phyloP scores from a whole-genome alignment of 2,113 vertebrate species.

The Fulica atra region DNA sequence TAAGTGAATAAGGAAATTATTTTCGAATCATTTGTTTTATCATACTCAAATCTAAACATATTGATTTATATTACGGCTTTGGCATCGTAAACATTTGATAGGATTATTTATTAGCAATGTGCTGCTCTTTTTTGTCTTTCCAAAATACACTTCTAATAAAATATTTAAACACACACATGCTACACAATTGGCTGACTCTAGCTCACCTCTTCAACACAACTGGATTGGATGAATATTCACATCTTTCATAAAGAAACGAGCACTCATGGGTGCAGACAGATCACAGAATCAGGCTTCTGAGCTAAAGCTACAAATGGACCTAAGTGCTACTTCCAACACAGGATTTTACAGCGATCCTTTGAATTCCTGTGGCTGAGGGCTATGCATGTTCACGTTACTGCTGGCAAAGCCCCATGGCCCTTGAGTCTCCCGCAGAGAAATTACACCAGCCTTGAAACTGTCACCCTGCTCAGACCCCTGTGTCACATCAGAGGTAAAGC shows the following conservation, averaged over 20 bases:
- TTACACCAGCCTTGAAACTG: neutral
- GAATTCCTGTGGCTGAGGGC: slow-evolving; percentile 13
- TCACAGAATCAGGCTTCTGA: neutral
- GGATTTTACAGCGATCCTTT: slow-evolving; percentile 30
- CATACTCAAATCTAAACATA: slow-evolving; percentile 14
- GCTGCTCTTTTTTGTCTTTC: slow-evolving; percentile 23
- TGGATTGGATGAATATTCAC: neutral
- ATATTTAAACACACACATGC: neutral
- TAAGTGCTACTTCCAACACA: neutral
- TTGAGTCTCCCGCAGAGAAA: neutral
- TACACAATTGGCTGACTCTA: neutral
- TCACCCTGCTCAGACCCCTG: neutral
- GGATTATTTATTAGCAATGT: slow-evolving; percentile 34
- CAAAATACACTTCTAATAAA: slow-evolving; percentile 8
- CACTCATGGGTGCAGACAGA: neutral
- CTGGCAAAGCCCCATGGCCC: neutral
- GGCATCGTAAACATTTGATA: slow-evolving; percentile 44
- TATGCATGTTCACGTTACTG: neutral
- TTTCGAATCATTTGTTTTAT: slow-evolving; percentile 35
- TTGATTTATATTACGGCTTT: slow-evolving; percentile 47
- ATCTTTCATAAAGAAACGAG: neutral
- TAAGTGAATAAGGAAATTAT: slow-evolving; percentile 38
- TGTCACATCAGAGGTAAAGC: neutral
- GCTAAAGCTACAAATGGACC: neutral
- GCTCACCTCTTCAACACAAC: neutral